phyloP scores from a whole-genome alignment of 1,140 invertebrate species.

The Geopemphigus sp. region DNA sequence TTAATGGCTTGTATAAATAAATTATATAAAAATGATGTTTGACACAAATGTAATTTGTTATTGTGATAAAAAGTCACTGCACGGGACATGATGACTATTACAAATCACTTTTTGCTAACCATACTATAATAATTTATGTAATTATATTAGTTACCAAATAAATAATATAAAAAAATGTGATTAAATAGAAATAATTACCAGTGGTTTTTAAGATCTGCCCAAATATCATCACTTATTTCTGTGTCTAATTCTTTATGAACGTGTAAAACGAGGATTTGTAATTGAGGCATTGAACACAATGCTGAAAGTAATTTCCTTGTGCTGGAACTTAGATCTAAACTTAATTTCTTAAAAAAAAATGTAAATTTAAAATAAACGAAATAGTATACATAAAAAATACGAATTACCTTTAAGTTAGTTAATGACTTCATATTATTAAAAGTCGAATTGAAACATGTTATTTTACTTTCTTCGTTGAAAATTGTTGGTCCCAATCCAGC shows the following conservation, averaged over 20 bases:
- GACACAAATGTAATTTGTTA: too few species aligned
- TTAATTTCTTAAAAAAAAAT: slow-evolving; percentile 38
- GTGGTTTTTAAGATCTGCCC: slow-evolving; percentile 37
- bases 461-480: background rate
- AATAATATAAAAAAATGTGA: background rate
- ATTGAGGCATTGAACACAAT: slow-evolving; percentile 34
- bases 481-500: slow-evolving; percentile 19
- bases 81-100: too few species aligned
- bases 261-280: slow-evolving; percentile 17
- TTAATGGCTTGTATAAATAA: too few species aligned
- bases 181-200: slow-evolving; percentile 5
- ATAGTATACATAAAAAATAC: background rate
- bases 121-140: too few species aligned
- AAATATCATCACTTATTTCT: slow-evolving; percentile 32
- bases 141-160: background rate
- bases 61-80: too few species aligned
- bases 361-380: background rate
- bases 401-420: slow-evolving; percentile 34
- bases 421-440: slow-evolving; percentile 22
- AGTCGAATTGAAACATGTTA: slow-evolving; percentile 1
- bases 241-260: slow-evolving; percentile 11
- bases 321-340: slow-evolving; percentile 28
- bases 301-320: slow-evolving; percentile 37
- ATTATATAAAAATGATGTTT: too few species aligned
- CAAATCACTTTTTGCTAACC: too few species aligned